phyloP scores from a whole-genome alignment of 2,888 invertebrate species.

The Ecdyonurus torrentis region DNA sequence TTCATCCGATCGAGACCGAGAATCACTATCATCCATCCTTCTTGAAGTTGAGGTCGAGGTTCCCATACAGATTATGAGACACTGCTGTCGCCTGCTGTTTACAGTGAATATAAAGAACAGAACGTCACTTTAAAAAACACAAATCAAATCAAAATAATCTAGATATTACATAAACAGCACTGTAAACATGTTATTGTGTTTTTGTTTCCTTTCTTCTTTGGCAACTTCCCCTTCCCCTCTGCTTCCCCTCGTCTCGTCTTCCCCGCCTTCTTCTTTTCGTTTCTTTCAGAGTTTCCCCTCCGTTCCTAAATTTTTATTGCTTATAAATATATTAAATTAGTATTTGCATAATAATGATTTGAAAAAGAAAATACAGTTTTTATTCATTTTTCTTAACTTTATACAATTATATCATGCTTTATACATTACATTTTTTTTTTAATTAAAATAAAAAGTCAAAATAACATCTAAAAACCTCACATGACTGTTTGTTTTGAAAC shows the following conservation, averaged over 20 bases:
- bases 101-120: too few species aligned
- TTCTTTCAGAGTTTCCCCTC: too few species aligned
- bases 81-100: neutral
- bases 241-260: neutral
- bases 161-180: neutral
- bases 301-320: too few species aligned
- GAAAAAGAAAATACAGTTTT: too few species aligned
- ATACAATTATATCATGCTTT: too few species aligned
- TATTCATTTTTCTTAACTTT: too few species aligned
- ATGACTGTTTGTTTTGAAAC: too few species aligned
- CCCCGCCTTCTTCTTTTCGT: neutral
- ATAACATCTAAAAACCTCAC: too few species aligned
- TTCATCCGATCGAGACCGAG: constrained; percentile 22
- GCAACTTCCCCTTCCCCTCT: neutral
- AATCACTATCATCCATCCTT: constrained; percentile 26
- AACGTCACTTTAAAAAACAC: neutral
- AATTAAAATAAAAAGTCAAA: too few species aligned
- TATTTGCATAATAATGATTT: too few species aligned
- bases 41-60: constrained; percentile 24
- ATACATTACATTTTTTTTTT: too few species aligned
- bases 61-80: constrained; percentile 21
- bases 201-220: neutral
- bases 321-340: too few species aligned
- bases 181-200: neutral
- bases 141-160: neutral